These are phyloP conservation scores for Heliconius erato DNA, from an alignment of 2,888 invertebrate genomes.

Conservation along the genomic window DNA sequence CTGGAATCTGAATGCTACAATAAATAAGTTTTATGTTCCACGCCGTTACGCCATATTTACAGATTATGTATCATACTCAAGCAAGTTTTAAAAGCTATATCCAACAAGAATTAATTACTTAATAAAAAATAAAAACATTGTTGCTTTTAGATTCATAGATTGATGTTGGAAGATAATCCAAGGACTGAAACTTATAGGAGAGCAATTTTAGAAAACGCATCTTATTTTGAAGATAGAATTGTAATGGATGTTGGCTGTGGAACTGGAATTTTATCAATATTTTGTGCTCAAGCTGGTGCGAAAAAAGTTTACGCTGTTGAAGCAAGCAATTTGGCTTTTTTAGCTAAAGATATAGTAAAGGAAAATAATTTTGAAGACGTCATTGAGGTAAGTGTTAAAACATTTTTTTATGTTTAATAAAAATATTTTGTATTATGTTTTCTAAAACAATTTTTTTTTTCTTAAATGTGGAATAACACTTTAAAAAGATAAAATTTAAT, in stretches of 20 bases:
- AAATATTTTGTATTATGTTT: no score
- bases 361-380: constrained; percentile 89
- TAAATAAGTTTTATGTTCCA: no score
- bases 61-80: no score
- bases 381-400: constrained; percentile 86
- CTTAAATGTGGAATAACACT: no score
- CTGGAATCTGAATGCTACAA: background rate
- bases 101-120: background rate
- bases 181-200: constrained; percentile 92
- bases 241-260: constrained; percentile 96
- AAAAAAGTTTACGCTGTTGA: constrained; percentile 94
- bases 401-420: no score
- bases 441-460: no score
- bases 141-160: constrained; percentile 88
- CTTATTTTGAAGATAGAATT: constrained; percentile 90
- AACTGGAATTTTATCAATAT: constrained; percentile 95
- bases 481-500: no score
- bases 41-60: no score
- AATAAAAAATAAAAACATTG: background rate
- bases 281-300: constrained; percentile 96
- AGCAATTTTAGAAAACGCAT: constrained; percentile 90
- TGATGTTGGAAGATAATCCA: constrained; percentile 92
- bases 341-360: constrained; percentile 88
- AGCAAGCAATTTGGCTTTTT: constrained; percentile 89
- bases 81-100: no score